Evolutionary conservation across 2,888 invertebrate genomes (phyloP).

Genomic region (Embidobia sp.): DNA sequence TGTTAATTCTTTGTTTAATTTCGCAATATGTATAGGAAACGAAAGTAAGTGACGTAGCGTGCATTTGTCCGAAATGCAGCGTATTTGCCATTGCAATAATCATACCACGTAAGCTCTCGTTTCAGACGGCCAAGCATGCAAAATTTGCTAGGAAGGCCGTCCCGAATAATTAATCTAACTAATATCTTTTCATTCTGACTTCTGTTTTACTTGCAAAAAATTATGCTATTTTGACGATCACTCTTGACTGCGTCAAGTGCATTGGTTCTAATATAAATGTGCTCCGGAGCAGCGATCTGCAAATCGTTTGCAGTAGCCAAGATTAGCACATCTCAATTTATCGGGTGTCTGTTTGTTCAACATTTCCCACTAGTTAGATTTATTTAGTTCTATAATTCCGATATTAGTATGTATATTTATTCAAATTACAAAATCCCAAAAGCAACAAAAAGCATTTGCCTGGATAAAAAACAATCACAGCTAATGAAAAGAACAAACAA

Average conservation of each 20-base stretch:
- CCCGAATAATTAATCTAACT: slow-evolving; percentile 40
- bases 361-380: slow-evolving; percentile 29
- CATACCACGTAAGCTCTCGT: slow-evolving; percentile 54
- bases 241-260: slow-evolving; percentile 27
- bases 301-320: slow-evolving; percentile 7
- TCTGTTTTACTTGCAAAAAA: slow-evolving; percentile 29
- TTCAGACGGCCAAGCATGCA: slow-evolving; percentile 16
- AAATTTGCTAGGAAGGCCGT: slow-evolving; percentile 17
- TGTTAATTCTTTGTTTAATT: slow-evolving; percentile 15
- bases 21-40: slow-evolving; percentile 2
- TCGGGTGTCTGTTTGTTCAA: slow-evolving; percentile 11
- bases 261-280: slow-evolving; percentile 29
- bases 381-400: slow-evolving; percentile 21
- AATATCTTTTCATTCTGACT: slow-evolving; percentile 35
- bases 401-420: slow-evolving; percentile 28
- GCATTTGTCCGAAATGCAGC: slow-evolving; percentile 19
- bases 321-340: not conserved
- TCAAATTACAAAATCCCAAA: slow-evolving; percentile 27
- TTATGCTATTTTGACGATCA: slow-evolving; percentile 32
- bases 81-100: slow-evolving; percentile 32
- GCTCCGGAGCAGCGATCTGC: slow-evolving; percentile 26
- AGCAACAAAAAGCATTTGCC: not conserved
- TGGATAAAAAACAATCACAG: not conserved
- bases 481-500: not conserved
- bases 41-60: slow-evolving; percentile 2